Percentiles rank a stretch among this genome's conserved stretches.
These are phyloP conservation scores for Peromyscus eremicus DNA, from an alignment of 2,797 vertebrate genomes.

Conservation along the genomic window DNA sequence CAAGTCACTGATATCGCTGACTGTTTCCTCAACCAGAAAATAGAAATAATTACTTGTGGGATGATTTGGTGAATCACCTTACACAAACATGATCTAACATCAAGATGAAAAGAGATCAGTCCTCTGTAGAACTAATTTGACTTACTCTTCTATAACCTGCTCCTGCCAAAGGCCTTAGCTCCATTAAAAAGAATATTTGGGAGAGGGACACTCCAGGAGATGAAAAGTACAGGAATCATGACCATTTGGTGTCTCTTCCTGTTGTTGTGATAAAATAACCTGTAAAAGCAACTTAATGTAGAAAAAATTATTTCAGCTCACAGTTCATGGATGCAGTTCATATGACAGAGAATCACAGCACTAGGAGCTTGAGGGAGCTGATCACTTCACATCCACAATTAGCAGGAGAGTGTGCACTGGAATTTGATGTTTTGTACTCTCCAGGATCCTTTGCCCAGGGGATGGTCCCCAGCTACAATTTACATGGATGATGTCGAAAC, in stretches of 20 bases:
- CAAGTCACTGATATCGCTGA: background rate
- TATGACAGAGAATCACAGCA: background rate
- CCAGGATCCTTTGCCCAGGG: background rate
- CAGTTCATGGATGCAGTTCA: background rate
- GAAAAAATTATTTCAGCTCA: background rate
- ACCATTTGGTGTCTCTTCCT: background rate
- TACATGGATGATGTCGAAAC: background rate
- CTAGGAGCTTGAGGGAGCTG: no score
- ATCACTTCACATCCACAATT: background rate
- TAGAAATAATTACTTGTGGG: background rate
- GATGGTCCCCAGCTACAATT: background rate
- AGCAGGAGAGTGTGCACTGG: background rate
- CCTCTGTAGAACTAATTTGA: background rate
- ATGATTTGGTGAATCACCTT: background rate
- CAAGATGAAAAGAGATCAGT: background rate
- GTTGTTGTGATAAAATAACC: background rate
- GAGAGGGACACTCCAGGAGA: fast-evolving
- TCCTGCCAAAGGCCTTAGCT: background rate
- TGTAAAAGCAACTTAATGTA: background rate
- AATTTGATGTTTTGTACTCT: background rate
- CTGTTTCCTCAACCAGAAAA: background rate
- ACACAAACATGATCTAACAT: background rate
- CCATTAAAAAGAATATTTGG: background rate
- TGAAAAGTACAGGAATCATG: background rate
- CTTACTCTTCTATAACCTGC: background rate